These are phyloP conservation scores for Dryococelus australis DNA, from an alignment of 2,888 invertebrate species.

Conservation along the genomic window DNA sequence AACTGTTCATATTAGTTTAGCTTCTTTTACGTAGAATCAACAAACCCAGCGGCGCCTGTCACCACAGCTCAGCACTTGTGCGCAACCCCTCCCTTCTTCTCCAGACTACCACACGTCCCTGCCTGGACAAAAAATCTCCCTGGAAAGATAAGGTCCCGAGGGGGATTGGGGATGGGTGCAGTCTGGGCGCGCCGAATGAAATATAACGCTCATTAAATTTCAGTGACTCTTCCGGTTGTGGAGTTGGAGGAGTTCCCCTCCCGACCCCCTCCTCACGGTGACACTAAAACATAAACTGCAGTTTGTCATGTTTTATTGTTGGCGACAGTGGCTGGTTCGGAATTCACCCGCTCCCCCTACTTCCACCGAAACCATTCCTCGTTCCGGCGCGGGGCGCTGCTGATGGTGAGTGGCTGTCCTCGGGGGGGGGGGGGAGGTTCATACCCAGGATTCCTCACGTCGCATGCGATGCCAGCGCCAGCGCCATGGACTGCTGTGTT, in stretches of 20 bases:
- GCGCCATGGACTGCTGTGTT: too few relatives aligned
- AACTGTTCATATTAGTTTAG: neutral
- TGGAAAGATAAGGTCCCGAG: neutral
- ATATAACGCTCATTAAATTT: constrained; percentile 1
- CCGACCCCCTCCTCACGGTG: neutral
- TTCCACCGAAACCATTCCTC: neutral
- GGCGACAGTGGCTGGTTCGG: neutral
- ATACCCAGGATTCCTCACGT: neutral
- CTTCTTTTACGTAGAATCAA: neutral
- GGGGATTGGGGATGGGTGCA: neutral
- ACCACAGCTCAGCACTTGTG: neutral
- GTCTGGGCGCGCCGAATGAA: neutral
- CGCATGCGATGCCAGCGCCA: neutral
- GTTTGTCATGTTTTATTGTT: constrained; percentile 16
- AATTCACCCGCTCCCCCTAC: neutral
- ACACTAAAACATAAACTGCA: constrained; percentile 1
- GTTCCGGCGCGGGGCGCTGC: neutral
- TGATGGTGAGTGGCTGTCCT: too few relatives aligned
- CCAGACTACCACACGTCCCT: neutral
- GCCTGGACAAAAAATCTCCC: neutral
- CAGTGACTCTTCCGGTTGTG: neutral
- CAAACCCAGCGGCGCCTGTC: neutral
- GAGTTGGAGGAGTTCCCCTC: neutral
- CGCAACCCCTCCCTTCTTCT: too few relatives aligned
- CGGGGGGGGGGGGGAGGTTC: too few relatives aligned